A percentile compares a stretch with the other conserved stretches of the same genome.
phyloP scores from a whole-genome alignment of 1,140 invertebrate genomes.

The Halotydeus destructor region DNA sequence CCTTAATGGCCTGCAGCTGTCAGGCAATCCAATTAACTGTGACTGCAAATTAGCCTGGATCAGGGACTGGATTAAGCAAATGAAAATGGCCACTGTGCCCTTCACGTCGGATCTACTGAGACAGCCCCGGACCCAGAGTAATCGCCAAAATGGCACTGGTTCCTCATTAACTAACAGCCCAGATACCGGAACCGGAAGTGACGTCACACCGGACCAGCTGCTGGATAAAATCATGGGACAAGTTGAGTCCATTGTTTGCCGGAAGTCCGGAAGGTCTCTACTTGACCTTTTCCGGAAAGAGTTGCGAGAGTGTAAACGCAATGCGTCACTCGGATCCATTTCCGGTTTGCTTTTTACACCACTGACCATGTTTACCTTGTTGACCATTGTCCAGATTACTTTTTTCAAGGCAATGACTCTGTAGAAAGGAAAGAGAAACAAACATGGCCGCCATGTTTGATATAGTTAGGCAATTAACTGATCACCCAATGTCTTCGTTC shows the following conservation, averaged over 20 bases:
- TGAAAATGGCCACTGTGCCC: not conserved
- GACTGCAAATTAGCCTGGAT: constrained; percentile 4
- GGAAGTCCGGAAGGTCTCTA: constrained; percentile 1
- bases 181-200: not conserved
- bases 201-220: not conserved
- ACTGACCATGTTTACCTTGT: too few species aligned
- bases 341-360: too few species aligned
- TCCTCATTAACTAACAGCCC: not conserved
- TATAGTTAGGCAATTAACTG: too few species aligned
- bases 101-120: not conserved
- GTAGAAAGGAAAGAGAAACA: too few species aligned
- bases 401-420: too few species aligned
- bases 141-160: not conserved
- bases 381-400: too few species aligned
- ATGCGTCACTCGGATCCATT: too few species aligned
- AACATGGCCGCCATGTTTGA: too few species aligned
- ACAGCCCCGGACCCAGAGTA: not conserved
- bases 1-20: not conserved
- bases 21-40: constrained; percentile 1
- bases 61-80: not conserved
- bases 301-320: not conserved
- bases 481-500: too few species aligned
- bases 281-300: constrained; percentile 2
- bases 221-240: not conserved
- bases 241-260: not conserved